These are phyloP conservation scores for Etheostoma perlongum DNA, from an alignment of 2,797 vertebrate genomes.

Conservation along the genomic window DNA sequence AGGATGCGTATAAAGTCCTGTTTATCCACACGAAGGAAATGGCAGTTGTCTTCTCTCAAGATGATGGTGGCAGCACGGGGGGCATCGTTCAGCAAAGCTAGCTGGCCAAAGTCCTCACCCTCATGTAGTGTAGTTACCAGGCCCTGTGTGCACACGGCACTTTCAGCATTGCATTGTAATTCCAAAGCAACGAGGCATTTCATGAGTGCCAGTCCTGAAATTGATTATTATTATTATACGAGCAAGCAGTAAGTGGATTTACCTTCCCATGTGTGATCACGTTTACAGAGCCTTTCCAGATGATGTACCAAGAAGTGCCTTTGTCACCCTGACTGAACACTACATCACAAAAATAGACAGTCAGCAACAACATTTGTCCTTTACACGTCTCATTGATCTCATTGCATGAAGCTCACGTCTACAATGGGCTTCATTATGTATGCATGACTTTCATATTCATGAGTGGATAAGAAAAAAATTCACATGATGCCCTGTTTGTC, in stretches of 20 bases:
- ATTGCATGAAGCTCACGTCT: not conserved
- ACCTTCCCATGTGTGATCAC: conserved; percentile 98
- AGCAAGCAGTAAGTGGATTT: conserved; percentile 1
- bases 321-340: conserved; percentile 99
- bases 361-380: not conserved
- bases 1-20: conserved; percentile 97
- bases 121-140: conserved; percentile 94
- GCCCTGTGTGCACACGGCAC: conserved; percentile 79
- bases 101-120: conserved; percentile 95
- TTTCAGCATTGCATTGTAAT: conserved; percentile 6
- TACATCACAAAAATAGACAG: conserved; percentile 61
- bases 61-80: conserved; percentile 96
- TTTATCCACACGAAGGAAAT: conserved; percentile 96
- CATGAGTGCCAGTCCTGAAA: not conserved
- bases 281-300: conserved; percentile 98
- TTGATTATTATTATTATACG: not conserved
- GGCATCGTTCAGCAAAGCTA: conserved; percentile 94
- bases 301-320: conserved; percentile 98
- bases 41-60: conserved; percentile 94
- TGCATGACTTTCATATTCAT: conserved; percentile 16
- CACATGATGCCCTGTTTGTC: not conserved
- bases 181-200: not conserved
- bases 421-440: conserved; percentile 15
- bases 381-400: conserved; percentile 10
- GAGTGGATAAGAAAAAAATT: not conserved